Conservation (phyloP, 2,113 vertebrate genomes). For the Hippocampus barbouri region DNA sequence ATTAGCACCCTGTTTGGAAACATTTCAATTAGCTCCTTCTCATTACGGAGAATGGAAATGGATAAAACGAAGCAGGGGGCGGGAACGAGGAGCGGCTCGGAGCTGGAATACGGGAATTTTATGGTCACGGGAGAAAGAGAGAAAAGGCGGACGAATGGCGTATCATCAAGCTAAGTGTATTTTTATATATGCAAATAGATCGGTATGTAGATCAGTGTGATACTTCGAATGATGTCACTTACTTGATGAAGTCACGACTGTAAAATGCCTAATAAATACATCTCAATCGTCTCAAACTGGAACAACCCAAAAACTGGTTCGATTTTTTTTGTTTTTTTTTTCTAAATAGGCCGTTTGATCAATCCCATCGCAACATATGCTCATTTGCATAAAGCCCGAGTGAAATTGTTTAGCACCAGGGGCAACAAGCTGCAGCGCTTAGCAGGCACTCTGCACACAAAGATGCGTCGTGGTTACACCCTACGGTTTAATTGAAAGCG, state of each 20-base stretch:
- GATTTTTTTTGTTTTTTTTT: conserved; percentile 8
- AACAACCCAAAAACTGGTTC: background rate
- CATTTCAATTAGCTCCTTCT: conserved; percentile 56
- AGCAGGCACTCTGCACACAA: conserved; percentile 55
- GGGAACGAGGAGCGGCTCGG: background rate
- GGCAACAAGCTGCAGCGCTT: conserved; percentile 31
- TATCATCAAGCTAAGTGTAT: conserved; percentile 50
- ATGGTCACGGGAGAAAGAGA: conserved; percentile 36
- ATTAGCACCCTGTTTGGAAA: conserved; percentile 68
- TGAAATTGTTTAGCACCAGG: conserved; percentile 42
- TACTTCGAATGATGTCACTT: conserved; percentile 47
- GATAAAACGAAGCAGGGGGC: conserved; percentile 1
- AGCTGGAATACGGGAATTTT: conserved; percentile 32
- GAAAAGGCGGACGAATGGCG: background rate
- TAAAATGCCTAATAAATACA: conserved; percentile 21
- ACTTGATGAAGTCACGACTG: conserved; percentile 45
- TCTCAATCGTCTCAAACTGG: conserved; percentile 16
- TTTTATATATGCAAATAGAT: conserved; percentile 45
- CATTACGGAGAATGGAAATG: conserved; percentile 59
- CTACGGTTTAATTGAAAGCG: conserved; percentile 45
- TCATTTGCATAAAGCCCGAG: conserved; percentile 54
- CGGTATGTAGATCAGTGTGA: conserved; percentile 34
- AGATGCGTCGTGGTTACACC: conserved; percentile 43
- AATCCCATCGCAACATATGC: conserved; percentile 55
- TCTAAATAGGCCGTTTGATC: conserved; percentile 47